Conservation (phyloP, 2,797 vertebrate genomes). For the Poeciliopsis presidionis region DNA sequence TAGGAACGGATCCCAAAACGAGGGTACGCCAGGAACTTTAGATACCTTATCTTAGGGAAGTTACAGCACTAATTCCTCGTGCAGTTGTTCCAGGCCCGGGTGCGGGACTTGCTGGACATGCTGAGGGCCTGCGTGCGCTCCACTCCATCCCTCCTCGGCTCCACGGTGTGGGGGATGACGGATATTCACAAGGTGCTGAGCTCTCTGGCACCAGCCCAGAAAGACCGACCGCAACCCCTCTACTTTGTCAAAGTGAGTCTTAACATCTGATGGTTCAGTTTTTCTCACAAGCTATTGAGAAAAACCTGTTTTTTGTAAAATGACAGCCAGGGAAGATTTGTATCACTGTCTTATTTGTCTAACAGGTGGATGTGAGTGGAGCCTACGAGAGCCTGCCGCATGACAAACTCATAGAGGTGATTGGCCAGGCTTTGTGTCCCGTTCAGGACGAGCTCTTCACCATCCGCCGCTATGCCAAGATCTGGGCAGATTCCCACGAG, state of each 20-base stretch:
- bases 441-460: constrained; percentile 77
- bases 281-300: neutral
- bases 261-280: neutral
- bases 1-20: constrained; percentile 65
- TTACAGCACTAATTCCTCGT: neutral
- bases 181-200: constrained; percentile 85
- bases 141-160: constrained; percentile 81
- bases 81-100: constrained; percentile 62
- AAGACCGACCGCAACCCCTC: constrained; percentile 75
- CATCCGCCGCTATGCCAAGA: constrained; percentile 83
- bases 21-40: constrained; percentile 45
- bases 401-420: constrained; percentile 85
- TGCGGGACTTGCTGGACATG: constrained; percentile 85
- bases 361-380: constrained; percentile 88
- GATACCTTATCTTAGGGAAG: neutral
- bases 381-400: constrained; percentile 93
- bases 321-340: neutral
- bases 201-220: constrained; percentile 72
- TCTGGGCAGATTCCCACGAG: constrained; percentile 80
- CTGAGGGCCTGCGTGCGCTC: constrained; percentile 83
- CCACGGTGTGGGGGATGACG: constrained; percentile 88
- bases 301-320: neutral
- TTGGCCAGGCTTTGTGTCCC: constrained; percentile 77
- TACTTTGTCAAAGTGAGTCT: constrained; percentile 91
- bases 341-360: neutral